Evolutionary conservation across 2,797 vertebrate species (phyloP), one percentile per base, ranked within the genome.

Genomic region (Melanotaenia trifasciata): DNA sequence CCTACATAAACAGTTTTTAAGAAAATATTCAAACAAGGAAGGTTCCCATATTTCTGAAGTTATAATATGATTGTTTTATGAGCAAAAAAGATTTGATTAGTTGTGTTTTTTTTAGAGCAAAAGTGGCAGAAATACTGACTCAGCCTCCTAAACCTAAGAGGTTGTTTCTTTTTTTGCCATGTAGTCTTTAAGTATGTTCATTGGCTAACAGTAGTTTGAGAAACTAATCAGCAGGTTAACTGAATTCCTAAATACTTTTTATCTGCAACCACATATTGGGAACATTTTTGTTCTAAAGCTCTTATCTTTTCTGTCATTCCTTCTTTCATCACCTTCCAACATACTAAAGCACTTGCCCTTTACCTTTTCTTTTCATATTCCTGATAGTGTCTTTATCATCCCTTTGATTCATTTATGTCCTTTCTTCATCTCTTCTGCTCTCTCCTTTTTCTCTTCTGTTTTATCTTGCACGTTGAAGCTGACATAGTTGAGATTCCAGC

Each of bases 401-500:
- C 65, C 7, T 53, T n/a, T 24, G 59, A 67, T 72, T 45, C 53
- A 63, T 22, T 64, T 58, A 56, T 53, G n/a, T 72, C 67, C 63
- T 22, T 38, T 63, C 69, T 51, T 78, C 68, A 67, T 24, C 54
- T 58, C 51, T 61, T 3, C 20, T 1, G 1, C 56, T 56, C 56
- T 56, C 57, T 63, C 64, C 60, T 61, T 28, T 68, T 67, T 45
- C 68, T 60, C 69, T 53, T 58, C 71, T 80, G 68, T 74, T 67
- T 64, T 84, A 58, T 84, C 80, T 75, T 82, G 70, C 56, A 47
- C 0, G 72, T 70, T 67, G 58, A 72, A 79, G 71, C 70, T 74
- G 77, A 87, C 85, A 88, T 90, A 82, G 53, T 78, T 90, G 68
- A 72, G 79, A 94, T 92, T 93, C 91, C 84, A 79, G 83, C 83